Conservation (phyloP, 2,113 vertebrate genomes). For the Cettia cetti region DNA sequence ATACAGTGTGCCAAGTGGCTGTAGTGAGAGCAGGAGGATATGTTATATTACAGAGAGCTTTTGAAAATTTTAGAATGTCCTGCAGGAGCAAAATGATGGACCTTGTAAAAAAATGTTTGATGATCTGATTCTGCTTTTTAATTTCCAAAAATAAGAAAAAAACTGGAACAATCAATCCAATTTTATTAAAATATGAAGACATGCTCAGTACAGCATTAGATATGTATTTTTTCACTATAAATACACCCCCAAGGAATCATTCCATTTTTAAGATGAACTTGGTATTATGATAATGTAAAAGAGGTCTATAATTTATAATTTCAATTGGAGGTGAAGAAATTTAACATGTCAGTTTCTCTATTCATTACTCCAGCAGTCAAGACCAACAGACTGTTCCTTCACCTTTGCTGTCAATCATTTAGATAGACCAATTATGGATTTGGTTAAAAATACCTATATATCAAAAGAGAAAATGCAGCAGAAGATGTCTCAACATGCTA, state of each 20-base stretch:
- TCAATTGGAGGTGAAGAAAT: constrained; percentile 34
- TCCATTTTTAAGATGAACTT: constrained; percentile 33
- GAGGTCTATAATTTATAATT: constrained; percentile 55
- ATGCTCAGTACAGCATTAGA: constrained; percentile 2
- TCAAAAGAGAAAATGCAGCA: neutral
- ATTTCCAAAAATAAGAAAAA: constrained; percentile 15
- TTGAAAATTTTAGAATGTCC: neutral
- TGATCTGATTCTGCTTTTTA: neutral
- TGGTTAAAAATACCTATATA: neutral
- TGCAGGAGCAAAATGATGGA: neutral
- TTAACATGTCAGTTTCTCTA: constrained; percentile 45
- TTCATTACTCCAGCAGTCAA: constrained; percentile 35
- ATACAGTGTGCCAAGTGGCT: neutral
- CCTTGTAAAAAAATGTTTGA: neutral
- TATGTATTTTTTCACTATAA: constrained; percentile 41
- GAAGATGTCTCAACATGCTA: neutral
- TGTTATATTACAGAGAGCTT: neutral
- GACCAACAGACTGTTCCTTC: constrained; percentile 47
- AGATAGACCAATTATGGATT: constrained; percentile 23
- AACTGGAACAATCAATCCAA: constrained; percentile 13
- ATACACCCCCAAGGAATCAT: constrained; percentile 34
- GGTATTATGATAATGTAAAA: constrained; percentile 39
- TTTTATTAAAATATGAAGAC: constrained; percentile 21
- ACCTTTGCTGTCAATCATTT: constrained; percentile 32
- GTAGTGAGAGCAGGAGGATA: neutral